Base-by-base conservation (phyloP, 2,888 invertebrate genomes). In the Xestia sexstrigata region DNA sequence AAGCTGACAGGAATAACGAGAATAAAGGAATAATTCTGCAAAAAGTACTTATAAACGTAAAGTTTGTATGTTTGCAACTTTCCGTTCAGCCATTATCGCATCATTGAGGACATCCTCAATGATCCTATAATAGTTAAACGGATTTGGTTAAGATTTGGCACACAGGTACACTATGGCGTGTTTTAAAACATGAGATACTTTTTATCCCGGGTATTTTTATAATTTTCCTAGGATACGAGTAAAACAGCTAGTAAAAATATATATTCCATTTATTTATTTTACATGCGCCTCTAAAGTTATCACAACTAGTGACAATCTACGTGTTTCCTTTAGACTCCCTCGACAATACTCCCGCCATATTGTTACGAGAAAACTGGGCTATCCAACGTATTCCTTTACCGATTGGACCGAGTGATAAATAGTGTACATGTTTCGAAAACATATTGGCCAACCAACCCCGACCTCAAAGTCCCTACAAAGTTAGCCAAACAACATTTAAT, bases 401-500 rank as follows among this genome's bases (percentile, higher is more conserved):
- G 84, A 83, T 82, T 78, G 47, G n/a, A 60, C 47, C 15, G 20
- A 75, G 79, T 74, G 74, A 84, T 81, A 78, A 81, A 86, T 76
- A 68, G 68, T 71, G 76, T 71, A 84, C 72, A 83, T 74, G 78
- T 42, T 83, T 69, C 42, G 71, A 74, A 86, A 83, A 80, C 85
- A 82, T 76, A 84, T 80, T 82, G 63, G 62, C 49, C 20, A 55
- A 17, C 74, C 60, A 65, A 65, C 11, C 62, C 72, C 76, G 26
- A 79, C 72, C 79, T 66, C 62, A 60, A 81, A 80, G 39, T 74
- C 67, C 75, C 77, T 67, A 76, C 65, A 78, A 82, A 87, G 76
- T 85, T 80, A 83, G 42, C 74, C 60, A 85, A 87, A 87, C 68
- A 88, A 85, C 85, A 87, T 87, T 85, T 83, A 87, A 88, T 88